Evolutionary conservation across 2,797 vertebrate genomes (phyloP).

Genomic region (Amphiprion clarkii): DNA sequence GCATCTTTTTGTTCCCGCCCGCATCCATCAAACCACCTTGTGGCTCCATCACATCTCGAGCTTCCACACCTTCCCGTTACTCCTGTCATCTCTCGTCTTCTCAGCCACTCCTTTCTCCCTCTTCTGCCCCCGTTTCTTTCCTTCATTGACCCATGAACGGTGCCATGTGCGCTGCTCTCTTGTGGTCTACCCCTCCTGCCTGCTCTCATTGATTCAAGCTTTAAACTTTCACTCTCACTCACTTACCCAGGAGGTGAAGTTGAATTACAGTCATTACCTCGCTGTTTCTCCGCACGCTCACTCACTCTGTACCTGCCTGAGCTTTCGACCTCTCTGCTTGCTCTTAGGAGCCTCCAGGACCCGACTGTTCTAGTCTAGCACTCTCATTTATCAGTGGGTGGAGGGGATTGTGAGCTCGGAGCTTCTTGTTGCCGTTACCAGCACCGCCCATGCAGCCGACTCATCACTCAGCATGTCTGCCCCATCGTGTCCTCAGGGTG

Average conservation of each 20-base stretch:
- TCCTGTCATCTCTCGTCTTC: not conserved
- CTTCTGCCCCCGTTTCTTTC: not conserved
- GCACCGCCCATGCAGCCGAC: not conserved
- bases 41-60: not conserved
- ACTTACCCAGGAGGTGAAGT: slow-evolving; percentile 56
- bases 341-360: slow-evolving; percentile 10
- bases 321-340: not conserved
- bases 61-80: not conserved
- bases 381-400: slow-evolving; percentile 8
- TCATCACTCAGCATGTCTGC: not conserved
- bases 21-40: slow-evolving; percentile 18
- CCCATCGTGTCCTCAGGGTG: not conserved
- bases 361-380: slow-evolving; percentile 2
- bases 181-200: not conserved
- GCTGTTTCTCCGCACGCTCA: slow-evolving; percentile 27
- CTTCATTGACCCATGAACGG: slow-evolving; percentile 14
- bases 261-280: slow-evolving; percentile 63
- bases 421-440: slow-evolving; percentile 14
- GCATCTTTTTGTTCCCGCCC: not conserved
- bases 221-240: slow-evolving; percentile 50
- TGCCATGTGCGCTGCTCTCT: slow-evolving; percentile 2
- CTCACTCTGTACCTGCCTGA: slow-evolving; percentile 15
- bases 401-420: slow-evolving; percentile 13
- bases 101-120: not conserved
- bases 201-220: slow-evolving; percentile 44